phyloP scores from a whole-genome alignment of 2,113 vertebrate genomes.

The Fregetta grallaria region DNA sequence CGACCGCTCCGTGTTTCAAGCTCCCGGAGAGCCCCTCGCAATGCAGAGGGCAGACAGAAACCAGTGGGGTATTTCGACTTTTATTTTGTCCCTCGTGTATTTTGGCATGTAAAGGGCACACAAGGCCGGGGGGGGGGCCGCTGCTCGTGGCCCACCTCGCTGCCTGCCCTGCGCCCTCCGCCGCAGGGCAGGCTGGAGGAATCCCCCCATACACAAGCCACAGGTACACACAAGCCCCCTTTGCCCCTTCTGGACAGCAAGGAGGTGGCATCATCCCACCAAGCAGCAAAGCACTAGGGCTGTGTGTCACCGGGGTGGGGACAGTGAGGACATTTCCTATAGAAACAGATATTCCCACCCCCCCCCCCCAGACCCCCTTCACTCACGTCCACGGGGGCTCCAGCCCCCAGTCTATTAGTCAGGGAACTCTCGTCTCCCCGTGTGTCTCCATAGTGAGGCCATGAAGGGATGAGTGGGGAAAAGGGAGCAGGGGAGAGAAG shows the following conservation, averaged over 20 bases:
- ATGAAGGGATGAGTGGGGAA: neutral
- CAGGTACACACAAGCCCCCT: slow-evolving; percentile 16
- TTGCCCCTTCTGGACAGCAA: neutral
- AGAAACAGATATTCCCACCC: slow-evolving; percentile 20
- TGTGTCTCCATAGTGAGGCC: neutral
- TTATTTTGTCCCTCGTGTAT: slow-evolving; percentile 60
- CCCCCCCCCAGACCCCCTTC: neutral
- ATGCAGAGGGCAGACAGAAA: neutral
- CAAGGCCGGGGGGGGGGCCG: neutral
- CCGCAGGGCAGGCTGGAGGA: neutral
- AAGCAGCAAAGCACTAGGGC: slow-evolving; percentile 58
- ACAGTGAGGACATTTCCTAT: slow-evolving; percentile 19
- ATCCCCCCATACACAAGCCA: slow-evolving; percentile 26
- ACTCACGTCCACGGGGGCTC: slow-evolving; percentile 28
- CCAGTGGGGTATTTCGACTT: neutral
- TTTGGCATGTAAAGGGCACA: slow-evolving; percentile 60
- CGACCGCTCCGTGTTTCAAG: no score
- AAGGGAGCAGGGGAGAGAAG: neutral
- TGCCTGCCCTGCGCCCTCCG: neutral
- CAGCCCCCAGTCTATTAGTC: neutral
- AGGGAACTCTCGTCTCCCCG: neutral
- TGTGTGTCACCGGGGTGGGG: neutral
- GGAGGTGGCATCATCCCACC: slow-evolving; percentile 17
- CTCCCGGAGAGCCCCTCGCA: no score
- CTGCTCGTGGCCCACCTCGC: neutral